phyloP scores from a whole-genome alignment of 2,113 vertebrate species.

The Lophius piscatorius region DNA sequence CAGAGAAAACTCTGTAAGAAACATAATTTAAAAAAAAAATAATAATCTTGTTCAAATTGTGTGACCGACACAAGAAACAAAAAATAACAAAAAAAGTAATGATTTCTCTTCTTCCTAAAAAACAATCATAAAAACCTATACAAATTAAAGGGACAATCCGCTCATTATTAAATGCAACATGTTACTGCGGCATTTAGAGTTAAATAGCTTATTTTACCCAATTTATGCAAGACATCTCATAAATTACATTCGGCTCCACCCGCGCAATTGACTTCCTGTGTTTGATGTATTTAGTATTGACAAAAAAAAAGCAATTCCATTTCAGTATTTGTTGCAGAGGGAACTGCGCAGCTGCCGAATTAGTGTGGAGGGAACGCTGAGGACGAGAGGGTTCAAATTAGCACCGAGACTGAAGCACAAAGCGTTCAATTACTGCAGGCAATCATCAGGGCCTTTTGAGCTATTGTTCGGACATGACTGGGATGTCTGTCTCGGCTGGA shows the following conservation, averaged over 20 bases:
- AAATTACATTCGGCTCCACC: slow-evolving; percentile 20
- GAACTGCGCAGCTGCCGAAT: slow-evolving; percentile 25
- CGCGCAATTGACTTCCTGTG: slow-evolving; percentile 31
- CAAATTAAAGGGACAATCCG: background rate
- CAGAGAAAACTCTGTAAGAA: too few relatives aligned
- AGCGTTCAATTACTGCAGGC: slow-evolving; percentile 11
- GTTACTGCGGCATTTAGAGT: background rate
- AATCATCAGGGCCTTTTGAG: too few relatives aligned
- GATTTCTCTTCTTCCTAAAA: too few relatives aligned
- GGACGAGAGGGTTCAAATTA: slow-evolving; percentile 42
- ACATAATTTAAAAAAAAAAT: too few relatives aligned
- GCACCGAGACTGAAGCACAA: slow-evolving; percentile 23
- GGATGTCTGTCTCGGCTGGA: too few relatives aligned
- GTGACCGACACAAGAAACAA: too few relatives aligned
- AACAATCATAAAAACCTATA: background rate
- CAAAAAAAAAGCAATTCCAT: slow-evolving; percentile 28
- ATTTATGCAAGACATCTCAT: slow-evolving; percentile 42
- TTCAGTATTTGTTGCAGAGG: slow-evolving; percentile 28
- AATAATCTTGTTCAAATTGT: too few relatives aligned
- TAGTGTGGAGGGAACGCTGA: slow-evolving; percentile 22
- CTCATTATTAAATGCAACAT: background rate
- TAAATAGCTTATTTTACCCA: slow-evolving; percentile 9
- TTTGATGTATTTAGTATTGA: slow-evolving; percentile 61
- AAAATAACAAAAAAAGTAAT: too few relatives aligned
- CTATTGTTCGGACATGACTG: too few relatives aligned